Base-by-base conservation (phyloP, 2,113 vertebrate species). In the Ornithorhynchus anatinus region DNA sequence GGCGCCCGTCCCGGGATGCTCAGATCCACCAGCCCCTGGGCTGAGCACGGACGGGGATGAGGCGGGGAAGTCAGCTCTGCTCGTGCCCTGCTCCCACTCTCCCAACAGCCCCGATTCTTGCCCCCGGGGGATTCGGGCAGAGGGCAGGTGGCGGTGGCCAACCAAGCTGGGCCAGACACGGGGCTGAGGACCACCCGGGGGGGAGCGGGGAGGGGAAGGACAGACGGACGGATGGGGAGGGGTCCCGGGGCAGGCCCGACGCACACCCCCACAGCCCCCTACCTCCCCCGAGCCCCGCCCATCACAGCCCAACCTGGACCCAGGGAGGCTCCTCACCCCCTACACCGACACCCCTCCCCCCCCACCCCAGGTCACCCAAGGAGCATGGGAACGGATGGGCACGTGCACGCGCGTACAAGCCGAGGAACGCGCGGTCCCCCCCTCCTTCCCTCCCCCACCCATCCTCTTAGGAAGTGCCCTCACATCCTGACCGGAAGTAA, bases 131-230 rank as follows among this genome's bases (percentile, higher is more conserved):
- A 57, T 4, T 3, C 3, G 25, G n/a, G n/a, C n/a, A n/a, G n/a
- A 72, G 77, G 75, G 38, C 62, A 64, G 60, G n/a, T 25, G 19
- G 64, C 59, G 27, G 63, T 48, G n/a, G n/a, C 50, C 51, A 20
- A 52, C 51, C 69, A 62, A 68, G 63, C 67, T 64, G 27, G 13
- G 56, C 40, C 53, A 45, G 73, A 70, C 76, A 78, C 50, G 67
- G 53, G 0, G 60, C 77, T 81, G 80, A 69, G 56, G 72, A n/a
- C 52, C 64, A 74, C 69, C 60, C 9, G 59, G 59, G 65, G 72
- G 35, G 68, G 59, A 36, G 23, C 59, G 25, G 25, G 27, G 38
- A 36, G 40, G 43, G 43, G 36, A 59, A 25, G 57, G 3, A 37
- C 45, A 38, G 22, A 35, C 23, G 33, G 16, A 37, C 10, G 38